Evolutionary conservation across 1,140 invertebrate genomes (phyloP).

Genomic region (Caenorhabditis briggsae): DNA sequence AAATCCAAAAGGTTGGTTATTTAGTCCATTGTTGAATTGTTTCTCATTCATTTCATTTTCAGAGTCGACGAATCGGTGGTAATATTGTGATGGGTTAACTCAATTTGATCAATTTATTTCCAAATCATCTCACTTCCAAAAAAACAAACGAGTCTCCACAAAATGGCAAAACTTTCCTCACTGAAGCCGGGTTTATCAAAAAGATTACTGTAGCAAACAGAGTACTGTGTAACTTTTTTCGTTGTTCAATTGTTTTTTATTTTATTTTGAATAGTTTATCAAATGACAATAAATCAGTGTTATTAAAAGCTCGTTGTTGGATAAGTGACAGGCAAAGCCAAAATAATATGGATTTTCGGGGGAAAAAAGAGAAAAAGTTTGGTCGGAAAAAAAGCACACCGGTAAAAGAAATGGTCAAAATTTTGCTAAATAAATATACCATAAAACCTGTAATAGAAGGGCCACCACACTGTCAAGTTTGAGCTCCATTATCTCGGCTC

Average conservation of each 20-base stretch:
- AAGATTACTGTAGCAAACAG: constrained; percentile 9
- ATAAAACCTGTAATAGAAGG: no score
- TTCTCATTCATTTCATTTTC: constrained; percentile 1
- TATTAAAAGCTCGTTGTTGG: constrained; percentile 1
- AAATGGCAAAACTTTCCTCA: constrained; percentile 3
- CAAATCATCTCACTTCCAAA: not conserved
- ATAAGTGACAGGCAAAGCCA: not conserved
- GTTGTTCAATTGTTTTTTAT: not conserved
- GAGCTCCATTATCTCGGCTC: no score
- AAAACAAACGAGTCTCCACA: not conserved
- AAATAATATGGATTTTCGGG: not conserved
- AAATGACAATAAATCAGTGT: not conserved
- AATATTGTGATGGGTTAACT: constrained; percentile 36
- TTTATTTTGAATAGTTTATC: not conserved
- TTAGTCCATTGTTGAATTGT: not conserved
- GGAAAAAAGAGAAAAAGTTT: not conserved
- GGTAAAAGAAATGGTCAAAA: constrained; percentile 23
- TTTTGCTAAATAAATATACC: not conserved
- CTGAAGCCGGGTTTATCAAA: not conserved
- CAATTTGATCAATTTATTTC: not conserved
- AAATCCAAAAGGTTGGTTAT: constrained; percentile 24
- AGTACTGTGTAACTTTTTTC: constrained; percentile 20
- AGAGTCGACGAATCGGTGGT: constrained; percentile 45
- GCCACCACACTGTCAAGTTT: no score
- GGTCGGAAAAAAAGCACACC: constrained; percentile 1